Conservation (phyloP, 2,797 vertebrate species). For the Characodon lateralis region DNA sequence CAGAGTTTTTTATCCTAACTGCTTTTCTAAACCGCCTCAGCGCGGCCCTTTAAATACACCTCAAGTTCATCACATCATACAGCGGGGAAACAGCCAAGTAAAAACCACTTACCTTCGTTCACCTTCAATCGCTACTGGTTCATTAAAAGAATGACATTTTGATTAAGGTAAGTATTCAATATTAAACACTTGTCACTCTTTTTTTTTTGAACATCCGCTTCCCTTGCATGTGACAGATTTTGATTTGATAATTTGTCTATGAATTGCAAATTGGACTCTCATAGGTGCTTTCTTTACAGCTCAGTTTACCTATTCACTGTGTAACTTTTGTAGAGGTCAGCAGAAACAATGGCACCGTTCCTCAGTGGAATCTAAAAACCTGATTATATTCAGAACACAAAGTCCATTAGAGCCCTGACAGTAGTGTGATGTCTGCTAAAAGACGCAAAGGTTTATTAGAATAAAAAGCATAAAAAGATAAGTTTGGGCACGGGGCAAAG, state of each 20-base stretch:
- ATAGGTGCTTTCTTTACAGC: conserved; percentile 51
- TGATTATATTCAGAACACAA: conserved; percentile 57
- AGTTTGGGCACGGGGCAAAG: conserved; percentile 45
- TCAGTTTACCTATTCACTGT: conserved; percentile 64
- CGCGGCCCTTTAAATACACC: too few relatives aligned
- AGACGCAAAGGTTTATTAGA: conserved; percentile 11
- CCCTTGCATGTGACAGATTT: conserved; percentile 66
- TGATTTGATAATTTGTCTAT: conserved; percentile 73
- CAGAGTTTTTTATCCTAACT: too few relatives aligned
- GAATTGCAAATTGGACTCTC: conserved; percentile 67
- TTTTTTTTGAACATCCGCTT: conserved; percentile 53
- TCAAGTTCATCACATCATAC: too few relatives aligned
- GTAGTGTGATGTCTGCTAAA: conserved; percentile 41
- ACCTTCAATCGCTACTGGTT: conserved; percentile 25
- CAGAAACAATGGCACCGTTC: conserved; percentile 46
- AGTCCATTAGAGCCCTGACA: conserved; percentile 54
- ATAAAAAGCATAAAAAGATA: conserved; percentile 16
- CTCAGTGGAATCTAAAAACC: conserved; percentile 58
- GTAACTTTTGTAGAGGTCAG: conserved; percentile 71
- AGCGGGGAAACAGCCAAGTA: too few relatives aligned
- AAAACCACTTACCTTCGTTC: conserved; percentile 10
- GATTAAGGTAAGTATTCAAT: conserved; percentile 63
- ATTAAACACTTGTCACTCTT: conserved; percentile 66
- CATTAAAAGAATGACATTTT: conserved; percentile 51
- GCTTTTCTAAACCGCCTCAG: too few relatives aligned